Conservation (phyloP, 2,113 vertebrate genomes). For the Macheiramphus alcinus region DNA sequence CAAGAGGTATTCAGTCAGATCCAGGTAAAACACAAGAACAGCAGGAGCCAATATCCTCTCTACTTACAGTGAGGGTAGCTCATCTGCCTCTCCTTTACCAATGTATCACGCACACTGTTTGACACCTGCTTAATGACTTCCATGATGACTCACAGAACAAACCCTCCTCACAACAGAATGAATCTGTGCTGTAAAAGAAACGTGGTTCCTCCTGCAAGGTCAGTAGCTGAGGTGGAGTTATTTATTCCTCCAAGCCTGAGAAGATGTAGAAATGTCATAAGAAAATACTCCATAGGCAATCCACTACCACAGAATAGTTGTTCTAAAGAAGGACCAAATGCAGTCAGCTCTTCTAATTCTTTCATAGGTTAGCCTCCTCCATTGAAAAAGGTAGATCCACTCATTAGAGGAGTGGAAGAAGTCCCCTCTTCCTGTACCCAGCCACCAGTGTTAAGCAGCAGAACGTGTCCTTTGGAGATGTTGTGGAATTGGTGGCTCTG, state of each 20-base stretch:
- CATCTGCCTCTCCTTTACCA: neutral
- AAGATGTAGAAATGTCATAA: neutral
- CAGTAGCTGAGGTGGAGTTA: neutral
- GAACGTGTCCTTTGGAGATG: neutral
- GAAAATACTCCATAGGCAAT: neutral
- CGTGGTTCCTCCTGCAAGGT: neutral
- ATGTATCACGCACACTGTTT: neutral
- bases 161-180: neutral
- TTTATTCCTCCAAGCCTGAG: neutral
- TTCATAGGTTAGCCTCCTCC: neutral
- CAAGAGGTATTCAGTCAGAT: neutral
- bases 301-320: neutral
- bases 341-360: neutral
- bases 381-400: neutral
- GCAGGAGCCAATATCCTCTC: neutral
- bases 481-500: neutral
- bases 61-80: neutral
- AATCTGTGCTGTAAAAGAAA: neutral
- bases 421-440: neutral
- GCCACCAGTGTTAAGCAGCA: neutral
- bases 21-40: neutral
- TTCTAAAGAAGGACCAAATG: neutral
- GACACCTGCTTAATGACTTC: neutral
- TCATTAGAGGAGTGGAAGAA: neutral
- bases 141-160: neutral